Evolutionary conservation across 1,140 invertebrate genomes (phyloP), one percentile per base, ranked within the genome.

Genomic region (Melipona quadrifasciata): DNA sequence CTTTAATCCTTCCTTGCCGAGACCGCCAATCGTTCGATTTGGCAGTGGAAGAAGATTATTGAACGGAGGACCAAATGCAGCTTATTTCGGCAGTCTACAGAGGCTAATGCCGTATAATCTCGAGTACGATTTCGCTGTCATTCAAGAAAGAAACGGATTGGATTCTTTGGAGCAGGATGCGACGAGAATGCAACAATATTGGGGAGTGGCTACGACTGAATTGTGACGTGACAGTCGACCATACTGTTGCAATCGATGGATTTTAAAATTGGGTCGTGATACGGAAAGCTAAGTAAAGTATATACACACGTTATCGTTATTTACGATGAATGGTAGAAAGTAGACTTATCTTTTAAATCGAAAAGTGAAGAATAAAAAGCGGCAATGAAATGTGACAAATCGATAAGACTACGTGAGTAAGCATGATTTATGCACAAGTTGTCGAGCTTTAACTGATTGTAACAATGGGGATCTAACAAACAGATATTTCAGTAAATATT

Each of bases 161-260:
- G 97, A 97, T 90, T 97, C 97, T 0, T 93, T 97, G 87, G 97
- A 97, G 90, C 96, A 97, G 76, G 97, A 97, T 91, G 93, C 95
- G 2, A 96, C 96, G 71, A 95, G 97, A 74, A 98, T 98, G 97
- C 96, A 97, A 86, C 97, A 97, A 88, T 98, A 98, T 93, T 98
- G 97, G 97, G 97, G 97, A 67, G 97, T 98, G 65, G 97, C 97
- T 12, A 98, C 97, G 2, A 98, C 97, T 1, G 97, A 98, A 94
- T 92, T 98, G 74, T 97, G 94, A 96, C 89, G 5, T 14, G 6
- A 21, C 14, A 31, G 6, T 75, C 34, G 19, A 6, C 19, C 17
- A 31, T n/a, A 8, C 12, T 39, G 34, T 64, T 65, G 70, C 51
- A 31, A 81, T 61, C 39, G 39, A 47, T n/a, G 24, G 5, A 71